These are phyloP conservation scores for Drosophila putrida DNA, from an alignment of 2,888 invertebrate genomes.

Conservation along the genomic window DNA sequence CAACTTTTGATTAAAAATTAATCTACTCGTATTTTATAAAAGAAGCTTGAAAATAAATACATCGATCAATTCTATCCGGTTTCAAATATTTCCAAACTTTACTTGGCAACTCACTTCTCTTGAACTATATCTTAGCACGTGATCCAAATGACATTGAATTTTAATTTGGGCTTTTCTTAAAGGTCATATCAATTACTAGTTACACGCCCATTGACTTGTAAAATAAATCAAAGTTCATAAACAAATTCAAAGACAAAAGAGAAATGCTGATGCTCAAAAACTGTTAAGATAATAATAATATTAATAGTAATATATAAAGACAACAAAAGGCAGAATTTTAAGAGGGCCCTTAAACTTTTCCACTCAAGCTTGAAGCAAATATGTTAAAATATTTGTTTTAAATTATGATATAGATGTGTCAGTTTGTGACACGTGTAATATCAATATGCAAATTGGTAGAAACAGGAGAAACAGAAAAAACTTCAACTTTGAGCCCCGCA, in stretches of 20 bases:
- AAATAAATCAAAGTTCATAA: slow-evolving; percentile 3
- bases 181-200: slow-evolving; percentile 46
- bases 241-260: slow-evolving; percentile 2
- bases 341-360: slow-evolving; percentile 14
- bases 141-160: slow-evolving; percentile 61
- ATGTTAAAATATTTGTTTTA: slow-evolving; percentile 32
- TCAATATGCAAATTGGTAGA: slow-evolving; percentile 8
- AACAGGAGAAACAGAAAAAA: neutral
- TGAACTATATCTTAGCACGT: slow-evolving; percentile 35
- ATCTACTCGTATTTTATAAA: no score
- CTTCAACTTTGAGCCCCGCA: no score
- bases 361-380: slow-evolving; percentile 12
- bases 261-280: slow-evolving; percentile 6
- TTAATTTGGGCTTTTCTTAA: slow-evolving; percentile 64
- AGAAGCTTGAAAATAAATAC: neutral
- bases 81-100: neutral
- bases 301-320: slow-evolving; percentile 3
- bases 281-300: slow-evolving; percentile 24
- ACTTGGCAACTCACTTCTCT: neutral
- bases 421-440: slow-evolving; percentile 5
- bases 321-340: neutral
- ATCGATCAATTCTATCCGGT: slow-evolving; percentile 6
- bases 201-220: slow-evolving; percentile 33
- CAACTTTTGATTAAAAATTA: no score
- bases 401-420: slow-evolving; percentile 12